These are phyloP conservation scores for Gymnocephalus cernua DNA, from an alignment of 2,113 vertebrate species.

Conservation along the genomic window DNA sequence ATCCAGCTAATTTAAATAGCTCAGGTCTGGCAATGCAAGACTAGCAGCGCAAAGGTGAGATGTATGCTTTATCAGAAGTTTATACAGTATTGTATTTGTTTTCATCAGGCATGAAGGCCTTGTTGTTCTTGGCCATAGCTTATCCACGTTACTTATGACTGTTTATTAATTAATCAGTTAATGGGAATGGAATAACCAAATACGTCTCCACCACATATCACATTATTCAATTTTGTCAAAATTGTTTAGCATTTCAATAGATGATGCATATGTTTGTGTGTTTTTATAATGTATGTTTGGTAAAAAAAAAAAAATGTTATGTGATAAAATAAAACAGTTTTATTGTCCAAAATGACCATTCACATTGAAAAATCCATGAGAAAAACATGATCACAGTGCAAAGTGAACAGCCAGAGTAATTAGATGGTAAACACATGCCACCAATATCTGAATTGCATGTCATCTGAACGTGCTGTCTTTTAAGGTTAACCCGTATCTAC, in stretches of 20 bases:
- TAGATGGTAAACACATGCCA: conserved; percentile 15
- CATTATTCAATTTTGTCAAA: neutral
- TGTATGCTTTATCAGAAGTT: neutral
- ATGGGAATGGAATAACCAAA: no score
- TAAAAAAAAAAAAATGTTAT: neutral
- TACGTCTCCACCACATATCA: no score
- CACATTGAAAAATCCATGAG: neutral
- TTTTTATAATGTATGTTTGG: neutral
- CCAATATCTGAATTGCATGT: conserved; percentile 47
- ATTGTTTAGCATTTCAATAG: neutral
- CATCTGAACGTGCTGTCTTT: conserved; percentile 45
- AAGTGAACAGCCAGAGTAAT: neutral
- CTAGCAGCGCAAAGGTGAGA: no score
- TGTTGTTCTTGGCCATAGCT: no score
- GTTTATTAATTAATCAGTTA: no score
- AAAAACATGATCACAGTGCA: neutral
- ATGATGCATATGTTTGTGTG: neutral
- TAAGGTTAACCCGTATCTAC: conserved; percentile 64
- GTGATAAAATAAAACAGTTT: neutral
- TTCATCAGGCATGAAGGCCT: no score
- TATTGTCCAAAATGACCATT: neutral
- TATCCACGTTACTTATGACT: no score
- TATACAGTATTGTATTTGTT: no score
- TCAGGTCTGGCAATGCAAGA: no score
- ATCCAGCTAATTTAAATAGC: no score